A percentile compares a stretch with the other conserved stretches of the same genome.
Conservation (phyloP, 2,113 vertebrate species). For the Rhinopomastus cyanomelas region DNA sequence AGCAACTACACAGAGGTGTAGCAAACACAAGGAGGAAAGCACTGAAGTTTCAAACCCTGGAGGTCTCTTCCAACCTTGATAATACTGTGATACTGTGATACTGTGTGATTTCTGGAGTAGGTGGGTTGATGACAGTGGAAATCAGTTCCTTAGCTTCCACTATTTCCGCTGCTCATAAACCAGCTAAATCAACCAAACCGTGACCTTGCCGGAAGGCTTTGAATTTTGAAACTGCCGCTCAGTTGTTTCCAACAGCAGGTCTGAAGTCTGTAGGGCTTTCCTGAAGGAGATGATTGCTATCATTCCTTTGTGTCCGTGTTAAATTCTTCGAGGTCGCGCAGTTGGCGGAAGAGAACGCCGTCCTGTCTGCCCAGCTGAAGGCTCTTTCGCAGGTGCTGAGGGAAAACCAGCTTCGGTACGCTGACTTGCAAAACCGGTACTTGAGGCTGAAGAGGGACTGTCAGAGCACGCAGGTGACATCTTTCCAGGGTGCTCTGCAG, state of each 20-base stretch:
- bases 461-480: constrained; percentile 52
- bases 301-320: not conserved
- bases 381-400: constrained; percentile 80
- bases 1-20: not conserved
- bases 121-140: not conserved
- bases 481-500: constrained; percentile 52
- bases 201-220: not conserved
- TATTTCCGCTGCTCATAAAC: not conserved
- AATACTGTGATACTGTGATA: no score
- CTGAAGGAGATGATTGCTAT: not conserved
- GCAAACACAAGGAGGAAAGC: not conserved
- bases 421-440: constrained; percentile 79
- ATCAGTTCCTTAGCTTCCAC: not conserved
- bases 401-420: constrained; percentile 78
- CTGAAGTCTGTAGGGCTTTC: not conserved
- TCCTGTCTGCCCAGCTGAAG: constrained; percentile 78
- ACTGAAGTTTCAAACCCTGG: not conserved
- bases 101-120: not conserved
- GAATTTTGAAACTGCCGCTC: not conserved
- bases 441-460: constrained; percentile 78
- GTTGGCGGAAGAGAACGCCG: constrained; percentile 78
- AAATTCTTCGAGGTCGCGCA: constrained; percentile 75
- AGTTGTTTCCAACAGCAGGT: not conserved
- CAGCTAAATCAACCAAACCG: not conserved
- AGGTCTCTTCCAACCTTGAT: no score